Conservation (phyloP, 1,140 invertebrate species). For the Nixonia krombeini region DNA sequence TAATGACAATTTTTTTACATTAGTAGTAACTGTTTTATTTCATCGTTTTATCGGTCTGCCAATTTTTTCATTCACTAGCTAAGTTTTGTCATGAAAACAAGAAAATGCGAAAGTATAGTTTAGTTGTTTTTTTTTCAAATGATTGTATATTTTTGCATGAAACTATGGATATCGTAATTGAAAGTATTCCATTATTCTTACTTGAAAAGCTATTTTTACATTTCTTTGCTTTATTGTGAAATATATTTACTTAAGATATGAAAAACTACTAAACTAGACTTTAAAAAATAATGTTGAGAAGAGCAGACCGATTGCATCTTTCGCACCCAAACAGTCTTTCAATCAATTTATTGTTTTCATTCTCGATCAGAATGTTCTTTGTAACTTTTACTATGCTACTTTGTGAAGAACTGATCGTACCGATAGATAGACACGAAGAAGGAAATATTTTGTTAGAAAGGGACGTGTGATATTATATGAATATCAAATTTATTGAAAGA, state of each 20-base stretch:
- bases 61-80: not conserved
- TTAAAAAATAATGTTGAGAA: not conserved
- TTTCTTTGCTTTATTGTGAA: too few relatives aligned
- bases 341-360: slow-evolving; percentile 33
- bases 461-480: too few relatives aligned
- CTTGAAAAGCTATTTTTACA: too few relatives aligned
- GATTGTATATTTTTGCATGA: too few relatives aligned
- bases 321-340: slow-evolving; percentile 43
- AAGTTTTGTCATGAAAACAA: not conserved
- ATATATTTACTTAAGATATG: too few relatives aligned
- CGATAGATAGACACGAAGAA: slow-evolving; percentile 12
- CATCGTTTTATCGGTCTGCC: slow-evolving; percentile 20
- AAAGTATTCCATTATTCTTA: too few relatives aligned
- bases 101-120: slow-evolving; percentile 10
- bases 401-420: slow-evolving; percentile 41
- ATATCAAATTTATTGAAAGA: not conserved
- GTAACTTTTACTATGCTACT: slow-evolving; percentile 46
- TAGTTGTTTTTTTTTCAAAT: too few relatives aligned
- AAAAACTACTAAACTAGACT: not conserved
- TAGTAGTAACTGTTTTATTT: not conserved
- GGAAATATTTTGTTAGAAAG: not conserved
- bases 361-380: not conserved
- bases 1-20: slow-evolving; percentile 23
- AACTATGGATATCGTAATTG: too few relatives aligned
- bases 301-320: slow-evolving; percentile 27